Evolutionary conservation across 1,140 invertebrate species (phyloP), one percentile per base, ranked within the genome.

Genomic region (Paramacrobiotus metropolitanus): DNA sequence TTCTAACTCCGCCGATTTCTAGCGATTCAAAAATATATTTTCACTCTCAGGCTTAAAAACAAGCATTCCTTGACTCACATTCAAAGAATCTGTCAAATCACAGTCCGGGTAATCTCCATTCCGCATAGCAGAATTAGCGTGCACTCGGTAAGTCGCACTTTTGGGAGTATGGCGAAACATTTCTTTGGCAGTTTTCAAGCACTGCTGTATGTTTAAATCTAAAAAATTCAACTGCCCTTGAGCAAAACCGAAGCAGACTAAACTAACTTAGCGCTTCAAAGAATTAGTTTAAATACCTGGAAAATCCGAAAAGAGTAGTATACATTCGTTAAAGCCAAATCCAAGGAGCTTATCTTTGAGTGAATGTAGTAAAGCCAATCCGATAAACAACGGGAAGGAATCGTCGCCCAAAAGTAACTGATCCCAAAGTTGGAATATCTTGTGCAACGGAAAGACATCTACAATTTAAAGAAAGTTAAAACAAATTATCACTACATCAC

Each of bases 351-450:
- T 83, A 66, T 83, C 83, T 65, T 87, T 74, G 28, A 96, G 72
- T 71, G 97, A 91, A 59, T 83, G 80, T 28, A 98, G 75, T 66
- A 99, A 88, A 0, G 91, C 86, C 1, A 96, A 79, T 2, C 92
- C 94, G 69, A 98, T 86, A 69, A 87, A 91, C 0, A 98, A 75
- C 1, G 94, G 92, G 73, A 96, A 89, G 0, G 89, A 86, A 0
- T 87, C 84, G 69, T 93, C 87, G 62, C 90, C 89, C 2, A 97
- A 76, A 63, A 98, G 76, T 29, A 98, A 75, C 59, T 90, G 91
- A 73, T 98, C 94, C 94, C 94, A 98, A 55, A 98, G 70, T 74
- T 97, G 92, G 59, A 98, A 81, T 63, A 98, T 93, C 77, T 97
- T 97, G 70, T 97, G 89, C 2, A 99, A 75, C 1, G 94, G 94